Evolutionary conservation across 2,888 invertebrate species (phyloP).

Genomic region (Yponomeuta plumbellus): DNA sequence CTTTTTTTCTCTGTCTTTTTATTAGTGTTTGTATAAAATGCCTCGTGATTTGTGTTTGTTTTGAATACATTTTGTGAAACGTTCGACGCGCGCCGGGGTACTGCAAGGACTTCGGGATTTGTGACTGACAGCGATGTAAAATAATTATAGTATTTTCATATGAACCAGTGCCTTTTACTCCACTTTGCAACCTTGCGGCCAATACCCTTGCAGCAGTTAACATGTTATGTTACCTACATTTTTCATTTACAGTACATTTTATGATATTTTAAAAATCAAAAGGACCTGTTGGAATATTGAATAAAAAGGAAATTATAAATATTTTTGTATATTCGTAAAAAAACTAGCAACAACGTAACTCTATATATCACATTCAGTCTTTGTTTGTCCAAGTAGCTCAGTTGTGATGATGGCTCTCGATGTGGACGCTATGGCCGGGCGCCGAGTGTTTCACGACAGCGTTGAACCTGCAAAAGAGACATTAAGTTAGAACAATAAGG

Average conservation of each 20-base stretch:
- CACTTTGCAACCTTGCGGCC: neutral
- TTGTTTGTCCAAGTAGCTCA: slow-evolving; percentile 27
- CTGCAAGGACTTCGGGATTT: slow-evolving; percentile 51
- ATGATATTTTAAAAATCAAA: too few relatives aligned
- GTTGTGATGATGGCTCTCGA: slow-evolving; percentile 55
- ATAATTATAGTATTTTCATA: slow-evolving; percentile 60
- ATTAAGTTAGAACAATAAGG: slow-evolving; percentile 12
- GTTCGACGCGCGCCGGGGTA: slow-evolving; percentile 52
- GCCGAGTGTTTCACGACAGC: slow-evolving; percentile 76
- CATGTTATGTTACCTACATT: too few relatives aligned
- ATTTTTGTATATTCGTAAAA: slow-evolving; percentile 31
- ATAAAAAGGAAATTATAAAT: neutral
- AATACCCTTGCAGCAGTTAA: neutral
- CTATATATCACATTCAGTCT: slow-evolving; percentile 23
- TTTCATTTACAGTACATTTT: too few relatives aligned
- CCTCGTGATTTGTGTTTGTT: slow-evolving; percentile 17
- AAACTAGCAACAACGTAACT: slow-evolving; percentile 56
- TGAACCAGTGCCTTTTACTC: slow-evolving; percentile 32
- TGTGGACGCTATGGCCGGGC: slow-evolving; percentile 58
- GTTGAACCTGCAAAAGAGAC: slow-evolving; percentile 63
- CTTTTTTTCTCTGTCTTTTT: slow-evolving; percentile 37
- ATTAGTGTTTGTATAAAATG: slow-evolving; percentile 23
- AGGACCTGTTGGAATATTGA: too few relatives aligned
- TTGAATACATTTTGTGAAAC: slow-evolving; percentile 68
- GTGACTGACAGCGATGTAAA: slow-evolving; percentile 55